Conservation (phyloP, 1,140 invertebrate species). For the Pseudomyrmex pallidus region DNA sequence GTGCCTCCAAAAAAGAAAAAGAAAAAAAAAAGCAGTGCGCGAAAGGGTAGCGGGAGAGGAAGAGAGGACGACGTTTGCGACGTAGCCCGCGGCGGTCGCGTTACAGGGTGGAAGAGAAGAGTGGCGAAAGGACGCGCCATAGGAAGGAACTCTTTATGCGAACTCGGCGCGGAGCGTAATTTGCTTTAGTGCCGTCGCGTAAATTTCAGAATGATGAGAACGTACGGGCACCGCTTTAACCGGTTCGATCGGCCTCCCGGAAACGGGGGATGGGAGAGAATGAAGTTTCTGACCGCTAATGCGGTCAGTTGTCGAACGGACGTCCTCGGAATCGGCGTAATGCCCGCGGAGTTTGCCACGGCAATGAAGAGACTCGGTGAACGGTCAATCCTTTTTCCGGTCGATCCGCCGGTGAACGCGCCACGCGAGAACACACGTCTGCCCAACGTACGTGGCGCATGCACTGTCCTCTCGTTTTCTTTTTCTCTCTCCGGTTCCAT, state of each 20-base stretch:
- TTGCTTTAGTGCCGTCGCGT: conserved; percentile 69
- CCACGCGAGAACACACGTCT: background rate
- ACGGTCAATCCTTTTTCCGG: conserved; percentile 56
- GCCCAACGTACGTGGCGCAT: too few species aligned
- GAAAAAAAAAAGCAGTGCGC: background rate
- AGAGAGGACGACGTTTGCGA: conserved; percentile 2
- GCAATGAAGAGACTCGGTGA: conserved; percentile 23
- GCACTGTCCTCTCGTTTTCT: background rate
- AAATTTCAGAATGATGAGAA: conserved; percentile 73
- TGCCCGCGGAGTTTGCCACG: conserved; percentile 20
- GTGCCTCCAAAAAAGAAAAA: conserved; percentile 6
- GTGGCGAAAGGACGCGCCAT: background rate
- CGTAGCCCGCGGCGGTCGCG: conserved; percentile 35
- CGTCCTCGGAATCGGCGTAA: conserved; percentile 50
- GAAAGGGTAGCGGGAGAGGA: background rate
- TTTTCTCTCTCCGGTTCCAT: conserved; percentile 47
- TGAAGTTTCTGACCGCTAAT: conserved; percentile 62
- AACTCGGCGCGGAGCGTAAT: conserved; percentile 63
- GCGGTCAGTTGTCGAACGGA: conserved; percentile 60
- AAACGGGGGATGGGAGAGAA: background rate
- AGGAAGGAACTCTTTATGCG: conserved; percentile 49
- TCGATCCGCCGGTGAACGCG: conserved; percentile 5
- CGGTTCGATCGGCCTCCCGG: conserved; percentile 10
- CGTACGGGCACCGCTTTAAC: conserved; percentile 68
- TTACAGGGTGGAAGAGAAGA: background rate